Percentiles rank a stretch among this genome's conserved stretches.
phyloP scores from a whole-genome alignment of 1,140 invertebrate species.

The Drosophila carrolli region DNA sequence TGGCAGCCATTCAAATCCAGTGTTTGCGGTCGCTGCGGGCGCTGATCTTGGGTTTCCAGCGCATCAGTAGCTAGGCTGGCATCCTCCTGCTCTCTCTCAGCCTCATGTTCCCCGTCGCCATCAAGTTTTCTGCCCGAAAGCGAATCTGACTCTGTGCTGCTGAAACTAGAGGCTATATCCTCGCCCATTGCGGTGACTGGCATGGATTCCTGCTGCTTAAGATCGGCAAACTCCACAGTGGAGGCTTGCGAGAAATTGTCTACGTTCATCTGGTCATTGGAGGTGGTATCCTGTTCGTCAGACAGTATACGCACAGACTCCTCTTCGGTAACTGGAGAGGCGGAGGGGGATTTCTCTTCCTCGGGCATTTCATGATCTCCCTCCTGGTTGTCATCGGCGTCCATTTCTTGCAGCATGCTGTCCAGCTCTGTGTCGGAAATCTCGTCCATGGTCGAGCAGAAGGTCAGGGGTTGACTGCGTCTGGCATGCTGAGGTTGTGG shows the following conservation, averaged over 20 bases:
- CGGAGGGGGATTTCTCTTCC: conserved; percentile 26
- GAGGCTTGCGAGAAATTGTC: conserved; percentile 84
- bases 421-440: conserved; percentile 84
- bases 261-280: conserved; percentile 71
- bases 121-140: conserved; percentile 65
- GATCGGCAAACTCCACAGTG: conserved; percentile 79
- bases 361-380: conserved; percentile 28
- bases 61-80: conserved; percentile 44
- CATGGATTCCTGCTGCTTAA: conserved; percentile 47
- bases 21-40: conserved; percentile 78
- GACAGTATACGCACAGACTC: conserved; percentile 70
- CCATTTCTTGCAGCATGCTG: conserved; percentile 83
- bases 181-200: conserved; percentile 29
- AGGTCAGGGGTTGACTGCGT: conserved; percentile 71
- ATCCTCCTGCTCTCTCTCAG: conserved; percentile 19
- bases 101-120: conserved; percentile 30
- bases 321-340: conserved; percentile 59
- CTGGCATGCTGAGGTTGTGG: conserved; percentile 12
- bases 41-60: conserved; percentile 50
- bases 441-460: conserved; percentile 84
- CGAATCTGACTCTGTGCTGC: conserved; percentile 66
- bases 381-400: conserved; percentile 67
- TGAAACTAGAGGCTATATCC: conserved; percentile 59
- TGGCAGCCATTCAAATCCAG: conserved; percentile 68
- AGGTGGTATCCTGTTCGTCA: conserved; percentile 60